Evolutionary conservation across 2,113 vertebrate genomes (phyloP), one percentile per base, ranked within the genome.

Genomic region (Pithys albifrons): DNA sequence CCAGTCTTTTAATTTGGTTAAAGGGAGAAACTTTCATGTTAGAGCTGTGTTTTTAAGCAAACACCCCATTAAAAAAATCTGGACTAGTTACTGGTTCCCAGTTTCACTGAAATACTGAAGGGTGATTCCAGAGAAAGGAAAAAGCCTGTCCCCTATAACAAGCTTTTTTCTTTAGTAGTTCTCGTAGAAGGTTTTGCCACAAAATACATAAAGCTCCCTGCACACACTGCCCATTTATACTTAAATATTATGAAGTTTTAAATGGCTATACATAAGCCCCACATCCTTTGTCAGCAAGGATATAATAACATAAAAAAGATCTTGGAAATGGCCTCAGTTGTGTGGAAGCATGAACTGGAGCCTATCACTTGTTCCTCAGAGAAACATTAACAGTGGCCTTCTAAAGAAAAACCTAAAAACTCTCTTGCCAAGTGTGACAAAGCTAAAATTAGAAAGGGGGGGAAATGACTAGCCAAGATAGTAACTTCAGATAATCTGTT

Each of bases 31-130:
- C 31, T 88, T 91, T 85, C 62, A 62, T 37, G 61, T 29, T 81
- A 91, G 82, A 88, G 64, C 57, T 71, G 12, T 93, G 57, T 49
- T 91, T 89, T 91, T 65, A 82, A 91, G 81, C 35, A 85, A 85
- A 77, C n/a, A 46, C 69, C n/a, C 31, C 4, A 4, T 89, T 95
- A 64, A 78, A 78, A 92, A 89, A 91, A 41, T 74, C 39, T 41
- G 71, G 28, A 28, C 23, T 77, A 84, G 48, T 85, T 85, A 46
- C 69, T 7, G 10, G 9, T 62, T 95, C 88, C 23, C 62, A 88
- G 37, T 74, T 86, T 81, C 46, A 54, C 70, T 87, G 69, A 61
- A 84, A 83, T 25, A 70, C 54, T 8, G 2, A 91, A 70, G 48
- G 64, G 55, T 79, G 70, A 85, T 89, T 69, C 37, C 59, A 87